These are phyloP conservation scores for Trichogramma dendrolimi DNA, from an alignment of 2,888 invertebrate genomes.

Conservation along the genomic window DNA sequence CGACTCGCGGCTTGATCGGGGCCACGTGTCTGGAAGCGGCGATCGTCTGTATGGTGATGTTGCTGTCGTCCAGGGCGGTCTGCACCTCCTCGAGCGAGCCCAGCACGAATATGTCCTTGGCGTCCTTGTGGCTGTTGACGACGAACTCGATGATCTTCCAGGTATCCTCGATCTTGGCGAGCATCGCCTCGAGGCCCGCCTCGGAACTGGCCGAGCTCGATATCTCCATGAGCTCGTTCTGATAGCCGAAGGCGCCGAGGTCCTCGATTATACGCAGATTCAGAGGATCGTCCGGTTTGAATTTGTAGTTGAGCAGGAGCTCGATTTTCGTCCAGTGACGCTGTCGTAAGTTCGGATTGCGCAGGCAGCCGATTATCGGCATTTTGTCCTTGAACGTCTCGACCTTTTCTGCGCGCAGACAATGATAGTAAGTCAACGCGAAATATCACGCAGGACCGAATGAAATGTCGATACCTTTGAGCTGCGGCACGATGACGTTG, in stretches of 20 bases:
- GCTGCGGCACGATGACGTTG: conserved; percentile 72
- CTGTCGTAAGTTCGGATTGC: conserved; percentile 73
- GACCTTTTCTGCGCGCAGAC: conserved; percentile 59
- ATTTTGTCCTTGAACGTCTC: conserved; percentile 76
- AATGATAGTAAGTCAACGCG: neutral
- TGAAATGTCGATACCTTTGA: conserved; percentile 53
- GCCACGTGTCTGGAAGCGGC: conserved; percentile 81
- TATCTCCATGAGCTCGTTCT: conserved; percentile 75
- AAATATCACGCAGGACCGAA: neutral
- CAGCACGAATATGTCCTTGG: conserved; percentile 77
- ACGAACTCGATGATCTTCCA: conserved; percentile 79
- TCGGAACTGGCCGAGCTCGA: conserved; percentile 87
- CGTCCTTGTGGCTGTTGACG: conserved; percentile 73
- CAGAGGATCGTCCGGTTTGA: conserved; percentile 64
- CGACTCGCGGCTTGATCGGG: conserved; percentile 76
- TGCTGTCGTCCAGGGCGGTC: conserved; percentile 76
- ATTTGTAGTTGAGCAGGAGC: conserved; percentile 67
- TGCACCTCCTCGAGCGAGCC: conserved; percentile 84
- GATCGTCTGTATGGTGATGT: conserved; percentile 81
- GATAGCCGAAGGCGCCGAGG: conserved; percentile 69
- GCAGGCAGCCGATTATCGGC: conserved; percentile 73
- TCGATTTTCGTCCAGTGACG: conserved; percentile 86
- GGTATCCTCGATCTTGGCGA: conserved; percentile 78
- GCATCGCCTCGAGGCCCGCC: conserved; percentile 71
- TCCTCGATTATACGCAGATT: conserved; percentile 68